Conservation (phyloP, 2,797 vertebrate species). For the Fratercula arctica region DNA sequence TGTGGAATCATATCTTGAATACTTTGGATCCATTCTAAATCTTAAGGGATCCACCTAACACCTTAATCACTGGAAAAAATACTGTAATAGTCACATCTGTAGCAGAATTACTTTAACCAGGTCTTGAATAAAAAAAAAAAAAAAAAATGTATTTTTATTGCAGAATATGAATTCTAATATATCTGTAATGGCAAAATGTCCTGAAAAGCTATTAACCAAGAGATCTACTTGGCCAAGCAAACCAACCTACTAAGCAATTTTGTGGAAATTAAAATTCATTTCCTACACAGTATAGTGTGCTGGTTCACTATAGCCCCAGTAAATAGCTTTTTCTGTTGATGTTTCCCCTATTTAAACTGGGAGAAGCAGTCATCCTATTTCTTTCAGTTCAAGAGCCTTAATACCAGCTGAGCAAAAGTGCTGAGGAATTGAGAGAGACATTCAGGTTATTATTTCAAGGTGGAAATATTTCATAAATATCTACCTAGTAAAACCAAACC, state of each 20-base stretch:
- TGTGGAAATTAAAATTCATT: constrained; percentile 47
- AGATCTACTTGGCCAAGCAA: constrained; percentile 21
- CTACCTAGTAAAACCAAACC: background rate
- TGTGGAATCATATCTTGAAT: background rate
- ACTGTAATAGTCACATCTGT: background rate
- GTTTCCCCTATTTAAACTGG: background rate
- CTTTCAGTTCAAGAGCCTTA: background rate
- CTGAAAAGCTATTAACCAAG: constrained; percentile 29
- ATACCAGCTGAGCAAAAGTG: background rate
- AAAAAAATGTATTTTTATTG: background rate
- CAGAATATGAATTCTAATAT: constrained; percentile 17
- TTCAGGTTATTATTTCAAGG: background rate
- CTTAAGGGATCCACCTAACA: background rate
- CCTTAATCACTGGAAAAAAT: background rate
- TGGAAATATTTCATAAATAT: background rate
- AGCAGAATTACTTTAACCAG: constrained; percentile 13
- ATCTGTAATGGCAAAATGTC: background rate
- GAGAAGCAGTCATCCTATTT: background rate
- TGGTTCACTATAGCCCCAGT: background rate
- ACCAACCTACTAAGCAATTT: constrained; percentile 9
- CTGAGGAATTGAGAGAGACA: background rate
- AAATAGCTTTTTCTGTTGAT: constrained; percentile 36
- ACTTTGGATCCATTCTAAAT: constrained; percentile 22
- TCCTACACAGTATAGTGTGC: background rate
- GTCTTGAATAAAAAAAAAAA: background rate